Base-by-base conservation (phyloP, 2,888 invertebrate genomes). In the Argyresthia albistria region DNA sequence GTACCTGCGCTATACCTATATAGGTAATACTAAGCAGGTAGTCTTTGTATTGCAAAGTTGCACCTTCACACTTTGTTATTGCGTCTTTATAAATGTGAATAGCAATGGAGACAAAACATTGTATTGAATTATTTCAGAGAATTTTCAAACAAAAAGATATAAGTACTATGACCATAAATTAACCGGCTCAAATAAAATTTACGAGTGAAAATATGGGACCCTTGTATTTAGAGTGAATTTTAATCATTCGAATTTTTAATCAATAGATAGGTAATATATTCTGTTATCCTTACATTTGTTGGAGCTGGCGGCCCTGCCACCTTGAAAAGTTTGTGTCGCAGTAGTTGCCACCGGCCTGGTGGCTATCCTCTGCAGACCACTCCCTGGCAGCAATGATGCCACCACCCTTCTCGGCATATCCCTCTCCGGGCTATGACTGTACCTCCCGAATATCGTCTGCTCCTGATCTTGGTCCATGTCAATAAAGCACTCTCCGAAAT, bases 381-480 rank as follows among this genome's bases (percentile, higher is more conserved):
- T 86, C 8, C 88, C 88, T 0, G 83, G 84, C 15, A 88, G 60
- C 50, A 88, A 58, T 0, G 80, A 64, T 0, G 88, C 71, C 46
- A 81, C 64, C 1, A 86, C 86, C 59, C 74, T 73, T 56, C 70
- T 80, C 0, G 86, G 82, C 51, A 76, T 74, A 0, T 80, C 79
- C 56, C 65, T 69, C 12, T 80, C 79, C n/a, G 78, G 73, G 51
- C 72, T 77, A 52, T 63, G 69, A 51, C 70, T 65, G 55, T 75
- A 79, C 35, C 72, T 70, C 15, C 70, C 68, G 16, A 76, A 67
- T 4, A 69, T 54, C 39, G 65, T 62, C 1, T 76, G 76, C 42
- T 83, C 82, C 45, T 76, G 71, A 56, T 84, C 84, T 9, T 79
- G 80, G 53, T 87, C 86, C 42, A 84, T 81, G 57, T 87, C 86